Evolutionary conservation across 2,797 vertebrate genomes (phyloP).

Genomic region (Acanthornis magna): DNA sequence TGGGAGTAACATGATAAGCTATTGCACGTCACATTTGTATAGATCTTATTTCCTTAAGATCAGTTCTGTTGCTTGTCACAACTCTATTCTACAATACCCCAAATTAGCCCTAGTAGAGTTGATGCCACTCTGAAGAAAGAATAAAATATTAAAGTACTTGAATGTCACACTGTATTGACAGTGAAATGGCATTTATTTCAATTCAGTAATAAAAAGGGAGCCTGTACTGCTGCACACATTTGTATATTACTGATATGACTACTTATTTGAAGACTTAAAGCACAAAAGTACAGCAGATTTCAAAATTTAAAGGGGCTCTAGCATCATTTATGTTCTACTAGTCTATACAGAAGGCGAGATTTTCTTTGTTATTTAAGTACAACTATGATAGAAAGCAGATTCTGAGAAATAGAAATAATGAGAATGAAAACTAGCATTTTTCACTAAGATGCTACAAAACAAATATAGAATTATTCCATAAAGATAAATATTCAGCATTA

Average conservation of each 20-base stretch:
- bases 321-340: not conserved
- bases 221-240: not conserved
- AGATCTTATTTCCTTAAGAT: slow-evolving; percentile 44
- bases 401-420: not conserved
- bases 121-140: slow-evolving; percentile 65
- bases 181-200: slow-evolving; percentile 38
- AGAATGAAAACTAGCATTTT: not conserved
- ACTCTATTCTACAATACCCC: slow-evolving; percentile 54
- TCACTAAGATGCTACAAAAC: not conserved
- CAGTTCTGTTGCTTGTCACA: slow-evolving; percentile 26
- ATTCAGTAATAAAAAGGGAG: not conserved
- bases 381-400: not conserved
- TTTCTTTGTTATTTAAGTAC: not conserved
- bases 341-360: not conserved
- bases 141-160: slow-evolving; percentile 69
- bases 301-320: slow-evolving; percentile 43
- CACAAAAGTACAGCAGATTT: not conserved
- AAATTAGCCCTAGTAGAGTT: slow-evolving; percentile 60
- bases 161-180: slow-evolving; percentile 35
- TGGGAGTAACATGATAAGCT: slow-evolving; percentile 18
- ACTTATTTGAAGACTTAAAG: not conserved
- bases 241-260: not conserved
- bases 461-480: not conserved
- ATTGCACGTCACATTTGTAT: not conserved
- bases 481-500: not conserved